Percentiles rank a stretch among this genome's conserved stretches.
Evolutionary conservation across 2,888 invertebrate genomes (phyloP).

Genomic region (Caenorhabditis macrosperma): DNA sequence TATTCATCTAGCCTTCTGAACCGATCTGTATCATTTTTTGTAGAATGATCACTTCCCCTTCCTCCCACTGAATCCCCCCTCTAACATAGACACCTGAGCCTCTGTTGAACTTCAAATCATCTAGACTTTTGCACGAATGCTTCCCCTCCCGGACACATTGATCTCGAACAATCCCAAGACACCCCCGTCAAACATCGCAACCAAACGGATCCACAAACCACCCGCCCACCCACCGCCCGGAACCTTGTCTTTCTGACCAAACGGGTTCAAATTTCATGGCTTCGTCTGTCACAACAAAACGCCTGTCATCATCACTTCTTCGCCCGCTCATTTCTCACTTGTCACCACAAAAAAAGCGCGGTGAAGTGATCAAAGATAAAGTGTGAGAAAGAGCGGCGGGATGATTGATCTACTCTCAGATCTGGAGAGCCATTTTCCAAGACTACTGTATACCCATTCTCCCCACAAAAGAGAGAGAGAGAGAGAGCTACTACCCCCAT

Average conservation of each 20-base stretch:
- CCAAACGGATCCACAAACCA: slow-evolving; percentile 23
- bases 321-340: slow-evolving; percentile 14
- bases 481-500: not conserved
- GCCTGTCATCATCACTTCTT: slow-evolving; percentile 30
- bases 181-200: slow-evolving; percentile 24
- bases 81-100: too few species aligned
- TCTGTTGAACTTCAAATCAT: too few species aligned
- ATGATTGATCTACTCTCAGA: not conserved
- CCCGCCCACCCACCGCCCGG: slow-evolving; percentile 2
- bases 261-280: not conserved
- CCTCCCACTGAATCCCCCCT: too few species aligned
- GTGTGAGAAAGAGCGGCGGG: slow-evolving; percentile 43
- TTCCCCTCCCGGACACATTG: too few species aligned
- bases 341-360: slow-evolving; percentile 22
- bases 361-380: slow-evolving; percentile 49
- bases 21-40: too few species aligned
- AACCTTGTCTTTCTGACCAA: too few species aligned
- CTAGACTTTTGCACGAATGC: too few species aligned
- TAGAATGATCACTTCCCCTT: too few species aligned
- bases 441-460: not conserved
- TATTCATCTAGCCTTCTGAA: too few species aligned
- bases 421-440: too few species aligned
- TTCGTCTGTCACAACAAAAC: slow-evolving; percentile 47
- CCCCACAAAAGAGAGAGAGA: too few species aligned
- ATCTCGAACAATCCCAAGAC: slow-evolving; percentile 1